A percentile compares a stretch with the other conserved stretches of the same genome.
These are phyloP conservation scores for Echiichthys vipera DNA, from an alignment of 2,797 vertebrate species.

Conservation along the genomic window DNA sequence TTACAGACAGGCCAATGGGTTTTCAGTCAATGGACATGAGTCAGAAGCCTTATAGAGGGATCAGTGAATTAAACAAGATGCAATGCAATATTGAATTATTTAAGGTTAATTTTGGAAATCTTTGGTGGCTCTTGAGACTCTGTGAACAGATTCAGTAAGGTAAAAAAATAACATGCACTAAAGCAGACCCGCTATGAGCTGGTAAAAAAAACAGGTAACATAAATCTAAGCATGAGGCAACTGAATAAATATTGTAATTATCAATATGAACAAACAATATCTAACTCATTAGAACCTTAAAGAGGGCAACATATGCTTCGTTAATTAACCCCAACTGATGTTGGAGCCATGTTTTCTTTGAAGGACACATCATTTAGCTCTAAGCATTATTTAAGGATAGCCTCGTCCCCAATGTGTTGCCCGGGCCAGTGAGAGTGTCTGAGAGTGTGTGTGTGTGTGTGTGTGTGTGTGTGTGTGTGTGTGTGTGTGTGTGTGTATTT, in stretches of 20 bases:
- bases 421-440: conserved; percentile 43
- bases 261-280: neutral
- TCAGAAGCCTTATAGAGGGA: neutral
- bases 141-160: neutral
- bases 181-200: neutral
- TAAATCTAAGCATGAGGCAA: neutral
- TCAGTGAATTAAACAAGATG: neutral
- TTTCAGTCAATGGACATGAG: neutral
- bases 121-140: neutral
- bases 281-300: neutral
- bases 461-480: conserved; percentile 28
- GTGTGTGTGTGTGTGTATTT: conserved; percentile 33
- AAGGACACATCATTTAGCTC: conserved; percentile 32
- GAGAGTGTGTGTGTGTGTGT: conserved; percentile 26
- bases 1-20: neutral
- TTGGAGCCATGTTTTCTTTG: conserved; percentile 32
- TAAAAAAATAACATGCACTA: no score
- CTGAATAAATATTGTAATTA: neutral
- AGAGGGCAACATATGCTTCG: neutral
- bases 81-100: neutral
- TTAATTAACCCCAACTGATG: conserved; percentile 45
- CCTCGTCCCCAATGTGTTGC: conserved; percentile 48
- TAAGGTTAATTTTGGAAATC: neutral
- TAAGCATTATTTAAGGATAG: conserved; percentile 53
- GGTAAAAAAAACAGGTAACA: neutral